Base-by-base conservation (phyloP, 2,797 vertebrate genomes). In the Mormyrus proboscirostris region DNA sequence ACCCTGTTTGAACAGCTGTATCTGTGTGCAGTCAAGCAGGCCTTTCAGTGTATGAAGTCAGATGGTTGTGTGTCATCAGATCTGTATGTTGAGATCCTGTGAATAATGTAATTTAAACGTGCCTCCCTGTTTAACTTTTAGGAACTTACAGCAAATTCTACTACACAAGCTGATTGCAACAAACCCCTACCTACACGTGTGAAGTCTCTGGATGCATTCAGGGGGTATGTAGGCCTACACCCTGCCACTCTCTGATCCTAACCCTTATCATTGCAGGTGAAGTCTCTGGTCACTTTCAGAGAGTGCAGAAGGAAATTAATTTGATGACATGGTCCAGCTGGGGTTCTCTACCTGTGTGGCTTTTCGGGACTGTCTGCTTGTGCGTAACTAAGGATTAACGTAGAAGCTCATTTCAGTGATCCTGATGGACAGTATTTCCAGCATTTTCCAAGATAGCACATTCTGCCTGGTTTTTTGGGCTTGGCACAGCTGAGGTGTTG, bases 131-230 rank as follows among this genome's bases (percentile, higher is more conserved):
- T 86, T 25, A 0, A 62, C 87, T 14, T 91, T 0, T 92, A 96
- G 96, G 92, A 92, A 2, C 90, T 86, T 73, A 3, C 86, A 1
- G 51, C 84, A 22, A 87, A 69, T 87, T 25, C 2, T 90, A 93
- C 91, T 87, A 84, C 47, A 4, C 91, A 91, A 0, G 57, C 47
- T 44, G 62, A 65, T 10, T 14, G 79, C 53, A 3, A 53, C 16
- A 90, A 93, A 91, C 59, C 92, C 10, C 95, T 94, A 90, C 92
- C 94, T 14, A 91, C 93, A 41, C 95, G 95, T 49, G 93, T 96
- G 89, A 94, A 91, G 90, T 96, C 95, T 8, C 92, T 96, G 93
- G 96, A 96, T 92, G 93, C 95, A 90, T 96, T 96, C 90, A 91
- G 95, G 92, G 96, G 96, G 96, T 96, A 95, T 14, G 87, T 79